Base-by-base conservation (phyloP, 2,888 invertebrate genomes). In the Fragum whitleyi region DNA sequence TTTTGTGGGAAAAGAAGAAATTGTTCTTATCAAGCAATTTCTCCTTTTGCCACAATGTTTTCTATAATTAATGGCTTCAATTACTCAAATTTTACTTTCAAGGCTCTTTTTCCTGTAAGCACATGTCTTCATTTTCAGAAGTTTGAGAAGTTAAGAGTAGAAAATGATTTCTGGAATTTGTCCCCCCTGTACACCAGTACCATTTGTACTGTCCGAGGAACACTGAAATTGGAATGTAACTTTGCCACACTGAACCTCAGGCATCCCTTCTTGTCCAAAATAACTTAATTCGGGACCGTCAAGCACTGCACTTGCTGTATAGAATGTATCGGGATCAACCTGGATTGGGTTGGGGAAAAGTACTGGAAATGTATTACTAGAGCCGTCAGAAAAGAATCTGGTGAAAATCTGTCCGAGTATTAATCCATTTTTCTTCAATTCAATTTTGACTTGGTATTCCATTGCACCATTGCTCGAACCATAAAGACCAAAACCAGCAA, bases 221-320 rank as follows among this genome's bases (percentile, higher is more conserved):
- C 98, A 98, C 94, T 98, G 98, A 95, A 98, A 99, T 95, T 98
- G 98, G 95, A 98, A 98, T 84, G 97, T 98, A 77, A 98, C 98
- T 92, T 97, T 97, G 5, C 98, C 98, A 87, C 89, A 89, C 94
- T 96, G 96, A 59, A 98, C 97, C 94, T 98, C 98, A 91, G 97
- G 97, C 95, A 98, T 96, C 28, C 98, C 98, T 94, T 99, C 98
- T 94, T 98, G 98, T 7, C 98, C 98, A 94, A 98, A 99, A 94
- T 98, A 99, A 94, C 98, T 98, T 87, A 99, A 95, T 94, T 98
- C 98, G 78, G 96, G 96, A 16, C 98, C 98, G 93, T 98, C 98
- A 26, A 99, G 95, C 86, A 98, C 96, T 1, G 97, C 98, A n/a
- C 98, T 98, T 14, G 98, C 98, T 2, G 98, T 98, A 94, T 99